Conservation (phyloP, 2,113 vertebrate genomes). For the Hypocryptadius cinnamomeus region DNA sequence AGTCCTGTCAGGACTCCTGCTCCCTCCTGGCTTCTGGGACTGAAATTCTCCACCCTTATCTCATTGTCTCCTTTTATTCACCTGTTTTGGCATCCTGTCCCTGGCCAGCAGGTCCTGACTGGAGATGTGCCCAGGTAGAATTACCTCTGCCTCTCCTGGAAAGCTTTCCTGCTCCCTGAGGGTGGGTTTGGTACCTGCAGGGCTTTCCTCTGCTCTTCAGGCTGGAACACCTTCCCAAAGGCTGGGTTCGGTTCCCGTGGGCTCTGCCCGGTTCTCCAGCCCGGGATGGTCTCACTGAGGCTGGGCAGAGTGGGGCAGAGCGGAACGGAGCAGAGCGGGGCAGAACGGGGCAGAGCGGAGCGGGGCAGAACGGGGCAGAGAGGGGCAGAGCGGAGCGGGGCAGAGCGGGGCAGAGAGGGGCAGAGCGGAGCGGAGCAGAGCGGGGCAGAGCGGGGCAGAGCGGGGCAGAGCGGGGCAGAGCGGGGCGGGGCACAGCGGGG, state of each 20-base stretch:
- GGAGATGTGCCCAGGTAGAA: background rate
- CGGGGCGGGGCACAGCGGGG: background rate
- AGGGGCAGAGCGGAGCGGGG: too few relatives aligned
- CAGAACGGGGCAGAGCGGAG: background rate
- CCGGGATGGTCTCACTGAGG: too few relatives aligned
- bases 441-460: too few relatives aligned
- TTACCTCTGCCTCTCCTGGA: background rate
- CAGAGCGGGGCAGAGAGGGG: too few relatives aligned
- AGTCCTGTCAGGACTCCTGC: background rate
- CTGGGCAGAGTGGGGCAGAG: too few relatives aligned
- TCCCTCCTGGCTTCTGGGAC: background rate
- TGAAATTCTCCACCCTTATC: background rate
- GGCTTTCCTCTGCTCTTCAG: background rate
- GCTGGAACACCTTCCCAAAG: too few relatives aligned
- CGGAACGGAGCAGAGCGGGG: too few relatives aligned
- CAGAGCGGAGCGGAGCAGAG: background rate
- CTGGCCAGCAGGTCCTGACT: background rate
- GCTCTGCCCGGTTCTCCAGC: background rate
- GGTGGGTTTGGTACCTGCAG: accelerated
- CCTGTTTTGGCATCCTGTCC: background rate
- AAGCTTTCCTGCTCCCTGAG: background rate
- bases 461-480: too few relatives aligned
- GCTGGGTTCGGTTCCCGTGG: background rate
- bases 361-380: too few relatives aligned
- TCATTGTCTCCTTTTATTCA: background rate